Conservation (phyloP, 2,888 invertebrate genomes). For the Helleia helle region DNA sequence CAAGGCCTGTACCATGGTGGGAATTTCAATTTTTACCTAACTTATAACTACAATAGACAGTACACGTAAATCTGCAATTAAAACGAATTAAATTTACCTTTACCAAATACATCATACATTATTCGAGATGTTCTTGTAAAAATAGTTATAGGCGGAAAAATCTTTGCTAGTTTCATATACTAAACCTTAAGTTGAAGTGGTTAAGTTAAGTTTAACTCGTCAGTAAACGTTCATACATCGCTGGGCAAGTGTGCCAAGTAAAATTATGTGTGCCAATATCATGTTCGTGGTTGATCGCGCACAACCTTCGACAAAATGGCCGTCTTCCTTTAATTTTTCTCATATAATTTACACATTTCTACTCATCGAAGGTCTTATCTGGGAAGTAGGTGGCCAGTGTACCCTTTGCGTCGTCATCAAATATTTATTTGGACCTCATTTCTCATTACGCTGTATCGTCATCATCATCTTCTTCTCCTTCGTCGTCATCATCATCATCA, state of each 20-base stretch:
- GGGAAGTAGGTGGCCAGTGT: no score
- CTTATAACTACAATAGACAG: no score
- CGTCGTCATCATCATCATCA: no score
- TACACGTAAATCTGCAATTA: no score
- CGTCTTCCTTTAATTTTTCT: constrained; percentile 68
- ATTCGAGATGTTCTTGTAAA: constrained; percentile 18
- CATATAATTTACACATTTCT: constrained; percentile 46
- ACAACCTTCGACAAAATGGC: constrained; percentile 56
- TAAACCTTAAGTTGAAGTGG: constrained; percentile 10
- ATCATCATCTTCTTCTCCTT: no score
- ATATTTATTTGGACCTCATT: no score
- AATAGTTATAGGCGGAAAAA: background rate
- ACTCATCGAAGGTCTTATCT: constrained; percentile 50
- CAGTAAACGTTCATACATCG: constrained; percentile 28
- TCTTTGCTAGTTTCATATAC: constrained; percentile 8
- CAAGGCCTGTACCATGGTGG: no score
- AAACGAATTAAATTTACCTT: no score
- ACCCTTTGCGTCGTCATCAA: no score
- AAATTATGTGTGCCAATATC: constrained; percentile 72
- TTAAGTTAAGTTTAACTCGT: constrained; percentile 14
- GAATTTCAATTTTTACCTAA: no score
- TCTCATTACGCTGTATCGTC: no score
- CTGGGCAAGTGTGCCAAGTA: constrained; percentile 62
- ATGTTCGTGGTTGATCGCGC: constrained; percentile 58
- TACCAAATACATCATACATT: no score